Evolutionary conservation across 2,113 vertebrate genomes (phyloP).

Genomic region (Natator depressus): DNA sequence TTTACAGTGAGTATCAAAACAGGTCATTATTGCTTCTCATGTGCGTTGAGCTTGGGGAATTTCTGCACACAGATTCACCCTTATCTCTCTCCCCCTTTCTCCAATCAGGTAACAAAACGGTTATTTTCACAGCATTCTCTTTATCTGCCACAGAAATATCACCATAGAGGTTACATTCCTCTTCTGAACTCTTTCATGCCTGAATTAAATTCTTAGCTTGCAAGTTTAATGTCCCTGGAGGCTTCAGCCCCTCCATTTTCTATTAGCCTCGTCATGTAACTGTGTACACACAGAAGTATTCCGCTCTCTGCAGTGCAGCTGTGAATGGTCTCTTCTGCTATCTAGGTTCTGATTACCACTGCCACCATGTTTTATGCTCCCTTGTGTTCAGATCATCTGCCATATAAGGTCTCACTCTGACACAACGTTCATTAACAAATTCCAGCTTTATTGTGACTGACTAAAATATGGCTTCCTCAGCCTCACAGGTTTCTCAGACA

Average conservation of each 20-base stretch:
- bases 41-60: neutral
- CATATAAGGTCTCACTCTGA: neutral
- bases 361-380: neutral
- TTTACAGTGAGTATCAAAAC: neutral
- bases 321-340: neutral
- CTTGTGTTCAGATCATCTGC: neutral
- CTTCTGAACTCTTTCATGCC: neutral
- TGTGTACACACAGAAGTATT: neutral
- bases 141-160: neutral
- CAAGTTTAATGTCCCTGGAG: neutral
- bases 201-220: neutral
- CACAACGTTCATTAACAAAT: neutral
- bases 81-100: neutral
- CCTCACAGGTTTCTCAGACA: neutral
- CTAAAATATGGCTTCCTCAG: neutral
- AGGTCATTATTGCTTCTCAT: neutral
- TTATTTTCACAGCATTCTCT: neutral
- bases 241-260: neutral
- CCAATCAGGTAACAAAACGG: neutral
- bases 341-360: neutral
- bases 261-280: neutral
- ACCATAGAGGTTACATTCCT: neutral
- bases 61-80: neutral
- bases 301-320: neutral
- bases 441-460: neutral